phyloP scores from a whole-genome alignment of 2,888 invertebrate genomes.

The Euplagia quadripunctaria region DNA sequence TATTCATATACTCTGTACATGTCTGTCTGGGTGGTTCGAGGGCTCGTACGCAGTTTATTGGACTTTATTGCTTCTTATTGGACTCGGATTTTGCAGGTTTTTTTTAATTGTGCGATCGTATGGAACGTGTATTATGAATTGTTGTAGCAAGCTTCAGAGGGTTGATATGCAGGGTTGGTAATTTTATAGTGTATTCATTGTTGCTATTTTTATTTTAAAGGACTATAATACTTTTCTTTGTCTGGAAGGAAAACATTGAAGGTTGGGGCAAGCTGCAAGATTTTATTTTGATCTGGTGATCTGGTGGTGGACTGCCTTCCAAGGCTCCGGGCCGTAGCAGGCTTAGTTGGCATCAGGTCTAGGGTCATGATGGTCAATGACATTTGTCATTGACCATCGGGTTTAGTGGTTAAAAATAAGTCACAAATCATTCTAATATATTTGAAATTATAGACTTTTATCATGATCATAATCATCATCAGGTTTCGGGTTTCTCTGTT shows the following conservation, averaged over 20 bases:
- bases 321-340: background rate
- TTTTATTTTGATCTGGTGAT: background rate
- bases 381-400: no score
- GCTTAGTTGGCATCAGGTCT: background rate
- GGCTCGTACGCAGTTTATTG: constrained; percentile 40
- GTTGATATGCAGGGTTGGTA: background rate
- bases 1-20: constrained; percentile 32
- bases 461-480: no score
- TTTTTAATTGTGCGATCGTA: constrained; percentile 24
- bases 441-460: no score
- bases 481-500: no score
- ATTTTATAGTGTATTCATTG: background rate
- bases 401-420: no score
- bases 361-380: no score
- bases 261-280: background rate
- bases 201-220: background rate
- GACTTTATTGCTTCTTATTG: constrained; percentile 51
- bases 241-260: background rate
- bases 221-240: background rate
- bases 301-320: background rate
- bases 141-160: constrained; percentile 1
- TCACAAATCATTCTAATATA: no score
- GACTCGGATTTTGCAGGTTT: constrained; percentile 34
- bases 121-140: constrained; percentile 14
- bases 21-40: constrained; percentile 34